Base-by-base conservation (phyloP, 2,113 vertebrate species). In the Miniopterus natalensis region DNA sequence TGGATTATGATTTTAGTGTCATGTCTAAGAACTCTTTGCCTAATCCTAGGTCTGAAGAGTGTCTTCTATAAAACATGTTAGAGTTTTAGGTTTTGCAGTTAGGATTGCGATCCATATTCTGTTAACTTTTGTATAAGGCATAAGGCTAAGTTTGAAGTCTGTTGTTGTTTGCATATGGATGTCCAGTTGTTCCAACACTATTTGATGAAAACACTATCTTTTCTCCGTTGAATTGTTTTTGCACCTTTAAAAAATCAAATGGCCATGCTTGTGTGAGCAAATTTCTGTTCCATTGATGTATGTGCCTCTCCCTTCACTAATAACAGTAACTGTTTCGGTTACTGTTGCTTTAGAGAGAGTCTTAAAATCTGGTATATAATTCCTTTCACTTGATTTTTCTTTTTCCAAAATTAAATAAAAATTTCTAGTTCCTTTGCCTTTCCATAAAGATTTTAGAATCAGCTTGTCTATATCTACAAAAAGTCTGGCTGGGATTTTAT, bases 401-500 rank as follows among this genome's bases (percentile, higher is more conserved):
- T 86, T 80, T 90, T 81, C 68, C 36, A 63, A 57, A 84, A 51
- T 42, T 59, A 40, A 70, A 47, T 57, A 65, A 65, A 73, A 51
- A 36, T 36, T 70, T 86, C 40, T 55, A 25, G 5, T 91, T 88
- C 29, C 7, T 63, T 90, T 86, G 53, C 14, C 12, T 92, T 89
- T 92, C 40, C 21, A 27, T 80, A 53, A 75, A 90, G 7, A 81
- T 51, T 95, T 73, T 91, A 91, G 40, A 84, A 79, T 73, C 21
- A 61, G 2, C 70, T 79, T 79, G 13, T 77, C 59, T 59, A 66
- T 53, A 75, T 36, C 51, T 87, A 57, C 1, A 77, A 68, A 86
- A 90, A 85, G 27, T 93, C 6, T 17, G 65, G 31, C 25, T 84
- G 63, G 14, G 79, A 70, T 51, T 89, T 83, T 88, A 71, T 61